Percentiles rank a stretch among this genome's conserved stretches.
Conservation (phyloP, 2,888 invertebrate species). For the Rhagonycha fulva region DNA sequence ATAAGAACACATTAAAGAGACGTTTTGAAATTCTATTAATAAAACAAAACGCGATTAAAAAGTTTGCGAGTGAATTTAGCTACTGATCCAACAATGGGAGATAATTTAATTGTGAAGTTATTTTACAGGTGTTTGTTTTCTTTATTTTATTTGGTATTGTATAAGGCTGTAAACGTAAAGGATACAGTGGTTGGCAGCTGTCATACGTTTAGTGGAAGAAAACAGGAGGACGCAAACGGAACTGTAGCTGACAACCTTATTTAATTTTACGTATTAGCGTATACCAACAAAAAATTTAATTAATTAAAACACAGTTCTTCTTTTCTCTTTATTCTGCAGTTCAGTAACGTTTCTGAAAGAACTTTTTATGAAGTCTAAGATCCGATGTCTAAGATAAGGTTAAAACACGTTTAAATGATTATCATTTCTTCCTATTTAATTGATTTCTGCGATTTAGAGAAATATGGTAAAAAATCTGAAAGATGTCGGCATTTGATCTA, state of each 20-base stretch:
- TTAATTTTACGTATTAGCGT: neutral
- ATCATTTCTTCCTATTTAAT: too few species aligned
- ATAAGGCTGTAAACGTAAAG: neutral
- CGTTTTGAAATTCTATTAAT: neutral
- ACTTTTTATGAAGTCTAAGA: too few species aligned
- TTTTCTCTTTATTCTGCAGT: neutral
- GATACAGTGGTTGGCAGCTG: conserved; percentile 13
- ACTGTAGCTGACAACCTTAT: neutral
- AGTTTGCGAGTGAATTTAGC: neutral
- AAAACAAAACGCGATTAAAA: neutral
- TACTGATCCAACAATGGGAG: neutral
- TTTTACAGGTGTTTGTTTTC: neutral
- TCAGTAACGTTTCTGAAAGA: too few species aligned
- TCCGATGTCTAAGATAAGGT: too few species aligned
- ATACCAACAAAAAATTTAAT: neutral
- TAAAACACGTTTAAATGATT: too few species aligned
- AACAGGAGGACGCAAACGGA: neutral
- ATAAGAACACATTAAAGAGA: neutral
- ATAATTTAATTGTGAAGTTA: neutral
- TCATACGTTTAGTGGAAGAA: conserved; percentile 8
- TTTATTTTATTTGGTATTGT: neutral
- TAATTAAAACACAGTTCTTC: neutral
- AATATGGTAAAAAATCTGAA: too few species aligned
- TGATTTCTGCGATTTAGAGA: too few species aligned
- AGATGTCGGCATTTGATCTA: too few species aligned